Evolutionary conservation across 2,888 invertebrate genomes (phyloP).

Genomic region (Brachypalpus laphriformis): DNA sequence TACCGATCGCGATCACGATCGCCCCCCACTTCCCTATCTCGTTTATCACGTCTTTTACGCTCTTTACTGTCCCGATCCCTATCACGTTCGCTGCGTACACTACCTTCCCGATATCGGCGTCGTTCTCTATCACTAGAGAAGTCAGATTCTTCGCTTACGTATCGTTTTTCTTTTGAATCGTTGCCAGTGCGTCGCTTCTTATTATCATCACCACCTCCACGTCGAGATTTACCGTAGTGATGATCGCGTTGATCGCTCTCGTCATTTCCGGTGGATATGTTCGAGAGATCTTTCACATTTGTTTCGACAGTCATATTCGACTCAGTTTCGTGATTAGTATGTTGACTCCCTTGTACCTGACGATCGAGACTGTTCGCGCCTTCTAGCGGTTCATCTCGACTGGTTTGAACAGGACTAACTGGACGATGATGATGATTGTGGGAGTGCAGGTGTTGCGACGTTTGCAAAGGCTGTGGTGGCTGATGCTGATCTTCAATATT

Average conservation of each 20-base stretch:
- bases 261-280: conserved; percentile 80
- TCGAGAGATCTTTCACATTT: conserved; percentile 77
- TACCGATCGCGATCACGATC: conserved; percentile 63
- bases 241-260: conserved; percentile 80
- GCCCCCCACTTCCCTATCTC: conserved; percentile 71
- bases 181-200: conserved; percentile 65
- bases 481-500: conserved; percentile 83
- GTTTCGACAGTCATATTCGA: conserved; percentile 74
- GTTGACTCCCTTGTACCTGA: conserved; percentile 46
- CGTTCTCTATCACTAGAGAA: conserved; percentile 85
- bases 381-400: conserved; percentile 84
- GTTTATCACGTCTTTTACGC: conserved; percentile 78
- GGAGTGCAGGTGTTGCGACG: conserved; percentile 45
- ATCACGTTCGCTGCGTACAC: conserved; percentile 78
- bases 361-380: conserved; percentile 83
- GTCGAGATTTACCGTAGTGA: conserved; percentile 45
- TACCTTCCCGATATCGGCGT: conserved; percentile 84
- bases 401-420: conserved; percentile 75
- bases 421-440: conserved; percentile 56
- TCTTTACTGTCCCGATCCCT: conserved; percentile 79
- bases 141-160: conserved; percentile 86
- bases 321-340: conserved; percentile 72
- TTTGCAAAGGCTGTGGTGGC: conserved; percentile 70
- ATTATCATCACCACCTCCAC: conserved; percentile 35
- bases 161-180: conserved; percentile 83